Evolutionary conservation across 2,113 vertebrate genomes (phyloP).

Genomic region (Pteruthius melanotis): DNA sequence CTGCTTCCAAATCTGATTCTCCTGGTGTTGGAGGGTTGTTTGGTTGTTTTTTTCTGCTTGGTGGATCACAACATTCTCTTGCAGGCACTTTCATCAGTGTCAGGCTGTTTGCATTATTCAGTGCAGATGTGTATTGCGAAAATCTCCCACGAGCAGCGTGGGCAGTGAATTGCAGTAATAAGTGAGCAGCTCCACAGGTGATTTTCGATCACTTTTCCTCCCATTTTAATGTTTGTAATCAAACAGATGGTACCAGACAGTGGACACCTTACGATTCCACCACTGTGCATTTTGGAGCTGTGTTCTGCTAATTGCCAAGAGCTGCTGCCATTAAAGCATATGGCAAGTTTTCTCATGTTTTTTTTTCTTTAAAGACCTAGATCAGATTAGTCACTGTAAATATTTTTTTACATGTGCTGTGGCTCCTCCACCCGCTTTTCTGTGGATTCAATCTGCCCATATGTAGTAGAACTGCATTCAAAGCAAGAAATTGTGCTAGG

Average conservation of each 20-base stretch:
- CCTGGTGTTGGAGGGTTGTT: background rate
- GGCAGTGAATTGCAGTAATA: background rate
- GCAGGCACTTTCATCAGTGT: background rate
- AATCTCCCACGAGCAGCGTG: background rate
- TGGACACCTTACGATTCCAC: background rate
- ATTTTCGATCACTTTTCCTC: background rate
- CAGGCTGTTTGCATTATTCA: background rate
- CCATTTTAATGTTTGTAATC: background rate
- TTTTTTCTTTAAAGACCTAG: background rate
- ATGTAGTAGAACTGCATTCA: background rate
- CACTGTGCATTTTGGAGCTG: background rate
- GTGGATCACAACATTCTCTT: background rate
- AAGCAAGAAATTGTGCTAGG: background rate
- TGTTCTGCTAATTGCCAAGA: background rate
- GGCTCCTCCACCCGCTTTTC: background rate
- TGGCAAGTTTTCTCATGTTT: background rate
- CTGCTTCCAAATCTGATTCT: background rate
- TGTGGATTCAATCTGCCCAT: background rate
- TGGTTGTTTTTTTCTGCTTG: background rate
- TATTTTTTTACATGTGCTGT: background rate
- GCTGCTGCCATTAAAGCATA: background rate
- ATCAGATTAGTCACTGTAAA: background rate
- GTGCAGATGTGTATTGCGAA: background rate
- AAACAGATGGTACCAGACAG: background rate
- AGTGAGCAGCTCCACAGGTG: background rate